A percentile compares a stretch with the other conserved stretches of the same genome.
Conservation (phyloP, 2,888 invertebrate species). For the Ptilodon capucinus region DNA sequence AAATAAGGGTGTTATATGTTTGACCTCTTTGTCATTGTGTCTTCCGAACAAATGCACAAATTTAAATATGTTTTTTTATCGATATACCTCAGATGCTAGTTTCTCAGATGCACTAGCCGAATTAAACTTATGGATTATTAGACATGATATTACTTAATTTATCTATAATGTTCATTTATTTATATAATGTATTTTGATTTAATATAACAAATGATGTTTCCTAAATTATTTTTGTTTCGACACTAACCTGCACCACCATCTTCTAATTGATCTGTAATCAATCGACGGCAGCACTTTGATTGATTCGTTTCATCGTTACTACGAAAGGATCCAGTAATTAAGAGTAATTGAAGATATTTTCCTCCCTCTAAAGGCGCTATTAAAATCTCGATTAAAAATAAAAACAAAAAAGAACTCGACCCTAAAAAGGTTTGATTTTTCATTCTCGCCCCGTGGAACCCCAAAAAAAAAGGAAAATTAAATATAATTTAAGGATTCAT, state of each 20-base stretch:
- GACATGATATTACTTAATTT: no score
- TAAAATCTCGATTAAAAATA: constrained; percentile 28
- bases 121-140: no score
- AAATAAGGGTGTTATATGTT: no score
- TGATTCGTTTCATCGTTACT: not conserved
- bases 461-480: constrained; percentile 22
- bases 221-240: not conserved
- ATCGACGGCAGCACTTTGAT: not conserved
- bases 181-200: no score
- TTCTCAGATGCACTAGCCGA: no score
- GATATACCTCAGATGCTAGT: no score
- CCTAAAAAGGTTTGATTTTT: constrained; percentile 1
- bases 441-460: not conserved
- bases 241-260: not conserved
- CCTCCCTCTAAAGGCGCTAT: constrained; percentile 20
- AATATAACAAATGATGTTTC: not conserved
- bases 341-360: not conserved
- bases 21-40: no score
- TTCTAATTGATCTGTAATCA: not conserved
- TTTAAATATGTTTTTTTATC: no score
- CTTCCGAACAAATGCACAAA: no score
- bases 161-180: no score
- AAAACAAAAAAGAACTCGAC: constrained; percentile 19
- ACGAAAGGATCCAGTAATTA: not conserved
- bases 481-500: constrained; percentile 34